These are phyloP conservation scores for Otus sunia DNA, from an alignment of 2,113 vertebrate genomes.

Conservation along the genomic window DNA sequence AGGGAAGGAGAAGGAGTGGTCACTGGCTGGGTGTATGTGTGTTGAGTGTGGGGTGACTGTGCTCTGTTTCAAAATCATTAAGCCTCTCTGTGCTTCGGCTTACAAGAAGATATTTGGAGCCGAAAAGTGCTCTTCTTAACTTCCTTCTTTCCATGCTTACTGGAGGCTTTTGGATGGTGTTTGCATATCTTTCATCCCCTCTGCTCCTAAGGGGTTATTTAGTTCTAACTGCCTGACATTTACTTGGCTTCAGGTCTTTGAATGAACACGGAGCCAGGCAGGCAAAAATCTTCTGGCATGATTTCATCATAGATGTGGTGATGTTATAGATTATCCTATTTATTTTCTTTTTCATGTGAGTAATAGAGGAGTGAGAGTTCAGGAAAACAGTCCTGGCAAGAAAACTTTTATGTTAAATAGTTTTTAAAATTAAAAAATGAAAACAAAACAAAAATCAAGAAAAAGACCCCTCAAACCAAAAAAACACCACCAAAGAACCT, in stretches of 20 bases:
- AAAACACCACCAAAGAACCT: not conserved
- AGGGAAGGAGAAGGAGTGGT: not conserved
- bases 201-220: not conserved
- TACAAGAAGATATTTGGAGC: not conserved
- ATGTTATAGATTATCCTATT: not conserved
- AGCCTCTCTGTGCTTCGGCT: not conserved
- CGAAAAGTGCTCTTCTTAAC: not conserved
- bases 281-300: not conserved
- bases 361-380: not conserved
- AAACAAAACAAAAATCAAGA: not conserved
- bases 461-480: not conserved
- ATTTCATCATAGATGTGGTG: not conserved
- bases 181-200: not conserved
- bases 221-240: not conserved
- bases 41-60: not conserved
- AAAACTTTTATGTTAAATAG: not conserved
- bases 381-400: not conserved
- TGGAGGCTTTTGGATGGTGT: not conserved
- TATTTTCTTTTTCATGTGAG: not conserved
- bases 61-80: not conserved
- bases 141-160: not conserved
- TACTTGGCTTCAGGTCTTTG: not conserved
- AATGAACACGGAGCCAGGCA: not conserved
- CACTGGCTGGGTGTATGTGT: accelerated
- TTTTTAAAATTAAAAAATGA: not conserved